phyloP scores from a whole-genome alignment of 2,888 invertebrate species.

The Rhabditophanes sp. region DNA sequence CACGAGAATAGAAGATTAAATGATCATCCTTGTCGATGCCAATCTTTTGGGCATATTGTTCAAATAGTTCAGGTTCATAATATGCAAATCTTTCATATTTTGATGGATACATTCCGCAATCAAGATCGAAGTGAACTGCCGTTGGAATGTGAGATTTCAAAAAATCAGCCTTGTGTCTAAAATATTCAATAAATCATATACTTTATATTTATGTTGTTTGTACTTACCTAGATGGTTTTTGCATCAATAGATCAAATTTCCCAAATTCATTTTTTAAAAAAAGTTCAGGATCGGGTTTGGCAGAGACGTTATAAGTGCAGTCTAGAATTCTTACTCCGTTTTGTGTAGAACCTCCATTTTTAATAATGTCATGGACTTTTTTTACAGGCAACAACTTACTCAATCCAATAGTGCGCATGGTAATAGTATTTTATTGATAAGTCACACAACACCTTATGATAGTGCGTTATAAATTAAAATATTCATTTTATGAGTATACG shows the following conservation, averaged over 20 bases:
- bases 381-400: too few relatives aligned
- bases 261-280: conserved; percentile 18
- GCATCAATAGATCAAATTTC: conserved; percentile 16
- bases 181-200: background rate
- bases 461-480: too few relatives aligned
- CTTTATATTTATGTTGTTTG: background rate
- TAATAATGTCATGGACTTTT: too few relatives aligned
- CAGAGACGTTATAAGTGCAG: conserved; percentile 7
- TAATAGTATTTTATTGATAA: too few relatives aligned
- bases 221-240: conserved; percentile 6
- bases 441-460: too few relatives aligned
- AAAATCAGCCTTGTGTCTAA: conserved; percentile 1
- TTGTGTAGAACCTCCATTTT: too few relatives aligned
- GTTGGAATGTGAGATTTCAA: conserved; percentile 22
- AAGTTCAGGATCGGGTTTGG: conserved; percentile 11
- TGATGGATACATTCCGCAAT: conserved; percentile 29
- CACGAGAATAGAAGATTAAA: conserved; percentile 26
- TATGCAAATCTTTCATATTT: conserved; percentile 24
- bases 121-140: conserved; percentile 24
- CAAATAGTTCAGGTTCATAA: conserved; percentile 28
- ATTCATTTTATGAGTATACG: too few relatives aligned
- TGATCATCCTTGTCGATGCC: conserved; percentile 29
- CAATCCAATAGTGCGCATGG: too few relatives aligned
- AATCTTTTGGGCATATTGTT: conserved; percentile 26
- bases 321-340: conserved; percentile 14